A percentile compares a stretch with the other conserved stretches of the same genome.
Conservation (phyloP, 2,888 invertebrate genomes). For the Seira sanloemensis region DNA sequence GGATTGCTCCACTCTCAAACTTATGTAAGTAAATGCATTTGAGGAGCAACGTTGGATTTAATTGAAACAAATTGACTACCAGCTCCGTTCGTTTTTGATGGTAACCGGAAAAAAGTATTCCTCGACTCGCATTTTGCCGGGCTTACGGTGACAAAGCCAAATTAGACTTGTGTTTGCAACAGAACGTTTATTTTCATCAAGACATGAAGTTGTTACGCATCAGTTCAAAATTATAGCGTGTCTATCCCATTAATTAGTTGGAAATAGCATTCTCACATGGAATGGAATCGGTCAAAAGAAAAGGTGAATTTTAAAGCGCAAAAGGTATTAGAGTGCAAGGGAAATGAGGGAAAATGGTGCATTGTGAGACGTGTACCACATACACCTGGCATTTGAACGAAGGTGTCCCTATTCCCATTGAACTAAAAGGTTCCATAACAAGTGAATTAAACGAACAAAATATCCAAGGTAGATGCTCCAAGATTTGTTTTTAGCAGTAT, state of each 20-base stretch:
- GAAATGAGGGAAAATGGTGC: constrained; percentile 25
- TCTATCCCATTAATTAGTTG: constrained; percentile 70
- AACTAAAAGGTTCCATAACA: too few relatives aligned
- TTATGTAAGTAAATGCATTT: too few relatives aligned
- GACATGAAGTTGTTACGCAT: constrained; percentile 36
- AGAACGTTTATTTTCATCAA: background rate
- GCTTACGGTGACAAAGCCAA: background rate
- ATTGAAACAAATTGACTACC: too few relatives aligned
- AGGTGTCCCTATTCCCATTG: background rate
- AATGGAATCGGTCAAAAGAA: too few relatives aligned
- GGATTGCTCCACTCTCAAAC: too few relatives aligned
- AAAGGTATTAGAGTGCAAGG: constrained; percentile 39
- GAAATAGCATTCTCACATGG: too few relatives aligned
- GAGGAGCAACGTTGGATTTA: too few relatives aligned
- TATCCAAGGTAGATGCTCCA: too few relatives aligned
- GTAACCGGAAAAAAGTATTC: constrained; percentile 7
- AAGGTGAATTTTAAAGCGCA: constrained; percentile 53
- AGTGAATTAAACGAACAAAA: too few relatives aligned
- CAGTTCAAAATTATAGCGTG: constrained; percentile 69
- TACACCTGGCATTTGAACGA: background rate
- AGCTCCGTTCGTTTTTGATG: too few relatives aligned
- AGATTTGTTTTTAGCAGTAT: too few relatives aligned
- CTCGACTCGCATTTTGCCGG: background rate
- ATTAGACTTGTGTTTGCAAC: background rate
- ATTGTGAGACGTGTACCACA: background rate